Evolutionary conservation across 2,888 invertebrate species (phyloP).

Genomic region (Ophion ellenae): DNA sequence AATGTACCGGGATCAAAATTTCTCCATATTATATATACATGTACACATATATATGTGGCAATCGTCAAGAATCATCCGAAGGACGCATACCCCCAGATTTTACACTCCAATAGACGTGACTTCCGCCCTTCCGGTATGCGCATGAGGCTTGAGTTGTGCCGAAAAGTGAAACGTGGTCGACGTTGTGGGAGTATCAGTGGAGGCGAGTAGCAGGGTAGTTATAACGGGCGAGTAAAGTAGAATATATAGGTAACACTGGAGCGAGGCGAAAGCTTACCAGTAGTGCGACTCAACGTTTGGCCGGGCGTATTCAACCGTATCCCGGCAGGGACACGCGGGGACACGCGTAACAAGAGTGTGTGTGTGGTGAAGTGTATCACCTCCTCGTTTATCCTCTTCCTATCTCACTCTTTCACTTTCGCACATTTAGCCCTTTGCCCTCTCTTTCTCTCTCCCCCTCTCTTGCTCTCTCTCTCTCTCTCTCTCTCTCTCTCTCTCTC

Average conservation of each 20-base stretch:
- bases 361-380: slow-evolving; percentile 8
- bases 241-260: slow-evolving; percentile 31
- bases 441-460: slow-evolving; percentile 29
- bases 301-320: slow-evolving; percentile 39
- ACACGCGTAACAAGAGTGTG: slow-evolving; percentile 22
- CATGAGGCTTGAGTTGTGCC: background rate
- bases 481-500: slow-evolving; percentile 28
- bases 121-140: slow-evolving; percentile 10
- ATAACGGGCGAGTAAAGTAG: slow-evolving; percentile 29
- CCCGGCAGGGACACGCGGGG: slow-evolving; percentile 35
- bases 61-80: background rate
- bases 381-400: slow-evolving; percentile 45
- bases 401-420: slow-evolving; percentile 25
- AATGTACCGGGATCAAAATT: background rate
- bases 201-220: slow-evolving; percentile 18
- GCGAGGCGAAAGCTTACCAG: slow-evolving; percentile 32
- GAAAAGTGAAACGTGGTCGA: background rate
- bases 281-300: slow-evolving; percentile 51
- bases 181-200: slow-evolving; percentile 30
- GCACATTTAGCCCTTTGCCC: slow-evolving; percentile 29
- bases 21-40: too few species aligned
- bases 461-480: slow-evolving; percentile 29
- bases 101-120: background rate
- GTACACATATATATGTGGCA: too few species aligned
- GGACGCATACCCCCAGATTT: background rate